phyloP scores from a whole-genome alignment of 2,113 vertebrate genomes.

The Zeus faber region DNA sequence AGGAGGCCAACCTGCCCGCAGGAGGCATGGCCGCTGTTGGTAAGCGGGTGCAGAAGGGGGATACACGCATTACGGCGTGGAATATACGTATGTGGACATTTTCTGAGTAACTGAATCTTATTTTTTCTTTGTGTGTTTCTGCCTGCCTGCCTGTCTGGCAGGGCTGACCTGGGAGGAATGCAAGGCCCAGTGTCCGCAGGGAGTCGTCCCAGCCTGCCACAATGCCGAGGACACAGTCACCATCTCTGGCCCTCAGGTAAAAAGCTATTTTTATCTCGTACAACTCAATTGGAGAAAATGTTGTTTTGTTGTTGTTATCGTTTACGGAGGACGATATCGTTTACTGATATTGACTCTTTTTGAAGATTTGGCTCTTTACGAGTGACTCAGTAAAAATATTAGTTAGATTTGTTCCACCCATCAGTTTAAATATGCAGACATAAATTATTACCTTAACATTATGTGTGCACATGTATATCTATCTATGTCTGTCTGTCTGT shows the following conservation, averaged over 20 bases:
- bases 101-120: background rate
- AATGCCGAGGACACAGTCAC: slow-evolving; percentile 93
- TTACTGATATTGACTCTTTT: too few species aligned
- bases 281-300: too few species aligned
- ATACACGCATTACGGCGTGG: too few species aligned
- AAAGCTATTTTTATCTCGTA: too few species aligned
- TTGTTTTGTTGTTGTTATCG: too few species aligned
- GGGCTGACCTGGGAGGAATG: slow-evolving; percentile 94
- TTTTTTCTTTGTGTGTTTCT: background rate
- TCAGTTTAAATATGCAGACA: too few species aligned
- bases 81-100: background rate
- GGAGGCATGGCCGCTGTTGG: slow-evolving; percentile 97
- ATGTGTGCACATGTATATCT: background rate
- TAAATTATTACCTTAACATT: too few species aligned
- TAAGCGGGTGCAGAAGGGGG: too few species aligned
- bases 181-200: slow-evolving; percentile 82
- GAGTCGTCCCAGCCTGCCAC: slow-evolving; percentile 93
- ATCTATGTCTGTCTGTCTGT: background rate
- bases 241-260: slow-evolving; percentile 90
- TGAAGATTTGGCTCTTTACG: too few species aligned
- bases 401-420: too few species aligned
- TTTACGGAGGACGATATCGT: too few species aligned
- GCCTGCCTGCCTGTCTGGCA: slow-evolving; percentile 36
- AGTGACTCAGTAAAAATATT: too few species aligned
- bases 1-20: slow-evolving; percentile 83